phyloP scores from a whole-genome alignment of 2,113 vertebrate species.

The Haemorhous mexicanus region DNA sequence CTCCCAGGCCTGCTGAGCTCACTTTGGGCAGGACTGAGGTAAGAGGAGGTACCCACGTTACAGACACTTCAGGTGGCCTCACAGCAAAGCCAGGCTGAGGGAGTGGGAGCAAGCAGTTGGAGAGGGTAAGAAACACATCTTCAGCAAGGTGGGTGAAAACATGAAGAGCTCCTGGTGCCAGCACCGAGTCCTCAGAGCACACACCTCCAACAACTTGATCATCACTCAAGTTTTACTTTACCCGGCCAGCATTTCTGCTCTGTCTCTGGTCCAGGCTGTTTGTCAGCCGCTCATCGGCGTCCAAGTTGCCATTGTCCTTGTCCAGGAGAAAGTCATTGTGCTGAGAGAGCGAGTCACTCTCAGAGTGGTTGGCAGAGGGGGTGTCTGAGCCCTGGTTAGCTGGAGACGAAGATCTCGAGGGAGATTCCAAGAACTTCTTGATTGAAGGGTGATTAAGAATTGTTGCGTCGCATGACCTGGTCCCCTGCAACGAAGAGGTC shows the following conservation, averaged over 20 bases:
- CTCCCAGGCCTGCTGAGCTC: not conserved
- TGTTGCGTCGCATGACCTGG: slow-evolving; percentile 82
- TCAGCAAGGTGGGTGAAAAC: slow-evolving; percentile 11
- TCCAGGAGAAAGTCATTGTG: slow-evolving; percentile 83
- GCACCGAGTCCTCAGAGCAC: slow-evolving; percentile 13
- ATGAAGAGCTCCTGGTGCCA: slow-evolving; percentile 19
- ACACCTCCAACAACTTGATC: slow-evolving; percentile 5
- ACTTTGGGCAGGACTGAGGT: not conserved
- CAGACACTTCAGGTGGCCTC: not conserved
- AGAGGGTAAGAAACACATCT: slow-evolving; percentile 33
- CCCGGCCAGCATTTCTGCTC: slow-evolving; percentile 80
- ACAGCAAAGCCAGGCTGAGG: slow-evolving; percentile 34
- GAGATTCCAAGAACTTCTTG: slow-evolving; percentile 92
- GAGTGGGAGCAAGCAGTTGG: not conserved
- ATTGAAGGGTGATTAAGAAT: slow-evolving; percentile 96
- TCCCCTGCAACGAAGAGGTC: slow-evolving; percentile 64
- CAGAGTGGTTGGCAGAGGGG: slow-evolving; percentile 88
- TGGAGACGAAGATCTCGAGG: slow-evolving; percentile 93
- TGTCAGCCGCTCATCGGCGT: slow-evolving; percentile 77
- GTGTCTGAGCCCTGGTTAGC: slow-evolving; percentile 95
- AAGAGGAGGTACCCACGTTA: not conserved
- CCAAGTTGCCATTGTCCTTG: slow-evolving; percentile 75
- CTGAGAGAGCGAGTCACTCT: slow-evolving; percentile 92
- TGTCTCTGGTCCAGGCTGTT: slow-evolving; percentile 79
- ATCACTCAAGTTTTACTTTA: slow-evolving; percentile 60